A percentile compares a stretch with the other conserved stretches of the same genome.
Evolutionary conservation across 2,113 vertebrate genomes (phyloP).

Genomic region (Pachycephala philippinensis): DNA sequence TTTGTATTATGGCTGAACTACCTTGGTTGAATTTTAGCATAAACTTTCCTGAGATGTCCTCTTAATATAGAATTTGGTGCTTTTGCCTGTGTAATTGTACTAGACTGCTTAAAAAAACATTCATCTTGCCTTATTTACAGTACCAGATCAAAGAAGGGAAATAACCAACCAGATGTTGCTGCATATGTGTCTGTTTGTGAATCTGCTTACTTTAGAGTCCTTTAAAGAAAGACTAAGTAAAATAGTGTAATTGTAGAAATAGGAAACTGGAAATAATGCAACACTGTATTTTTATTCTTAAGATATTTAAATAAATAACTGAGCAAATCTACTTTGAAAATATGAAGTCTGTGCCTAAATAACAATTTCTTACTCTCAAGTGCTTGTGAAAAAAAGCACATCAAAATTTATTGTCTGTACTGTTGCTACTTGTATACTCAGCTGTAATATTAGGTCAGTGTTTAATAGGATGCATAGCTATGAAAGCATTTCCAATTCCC

Average conservation of each 20-base stretch:
- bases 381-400: neutral
- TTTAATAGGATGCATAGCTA: neutral
- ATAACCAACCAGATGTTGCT: conserved; percentile 5
- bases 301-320: neutral
- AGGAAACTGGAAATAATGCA: neutral
- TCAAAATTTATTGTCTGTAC: neutral
- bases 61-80: neutral
- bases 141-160: neutral
- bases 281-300: neutral
- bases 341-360: neutral
- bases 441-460: neutral
- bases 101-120: neutral
- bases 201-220: neutral
- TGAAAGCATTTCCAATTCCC: neutral
- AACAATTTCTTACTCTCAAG: neutral
- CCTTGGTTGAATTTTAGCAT: neutral
- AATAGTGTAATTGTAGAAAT: neutral
- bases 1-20: neutral
- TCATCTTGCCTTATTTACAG: neutral
- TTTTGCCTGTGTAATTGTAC: neutral
- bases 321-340: neutral
- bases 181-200: neutral
- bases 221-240: neutral
- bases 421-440: neutral
- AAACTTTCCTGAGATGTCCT: neutral